Conservation (phyloP, 2,888 invertebrate genomes). For the Mimachlamys varia region DNA sequence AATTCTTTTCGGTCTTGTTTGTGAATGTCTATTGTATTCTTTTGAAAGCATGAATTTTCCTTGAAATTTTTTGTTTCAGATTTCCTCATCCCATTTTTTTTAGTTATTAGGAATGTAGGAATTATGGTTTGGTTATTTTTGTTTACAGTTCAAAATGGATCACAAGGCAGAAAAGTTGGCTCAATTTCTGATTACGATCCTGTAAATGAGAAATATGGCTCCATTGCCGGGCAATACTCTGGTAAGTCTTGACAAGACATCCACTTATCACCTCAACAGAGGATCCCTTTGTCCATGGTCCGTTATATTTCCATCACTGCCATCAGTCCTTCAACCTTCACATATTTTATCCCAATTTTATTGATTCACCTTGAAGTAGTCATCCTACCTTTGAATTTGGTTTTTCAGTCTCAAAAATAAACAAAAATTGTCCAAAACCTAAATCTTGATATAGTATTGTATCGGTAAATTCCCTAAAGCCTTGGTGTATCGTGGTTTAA, state of each 20-base stretch:
- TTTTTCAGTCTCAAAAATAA: not conserved
- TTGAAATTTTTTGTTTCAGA: not conserved
- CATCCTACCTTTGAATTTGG: not conserved
- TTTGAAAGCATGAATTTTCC: not conserved
- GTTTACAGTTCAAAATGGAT: constrained; percentile 38
- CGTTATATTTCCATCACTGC: not conserved
- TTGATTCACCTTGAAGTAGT: not conserved
- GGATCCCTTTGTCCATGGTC: not conserved
- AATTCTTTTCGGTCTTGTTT: not conserved
- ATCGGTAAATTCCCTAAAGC: not conserved
- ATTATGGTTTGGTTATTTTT: constrained; percentile 29
- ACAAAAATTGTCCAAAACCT: not conserved
- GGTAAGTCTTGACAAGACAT: not conserved
- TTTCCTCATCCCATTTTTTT: not conserved
- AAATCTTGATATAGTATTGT: not conserved
- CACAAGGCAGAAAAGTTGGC: constrained; percentile 64
- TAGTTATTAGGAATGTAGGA: not conserved
- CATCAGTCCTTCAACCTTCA: not conserved
- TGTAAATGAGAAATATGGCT: constrained; percentile 86
- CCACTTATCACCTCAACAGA: not conserved
- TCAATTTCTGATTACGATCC: constrained; percentile 95
- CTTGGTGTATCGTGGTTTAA: not conserved
- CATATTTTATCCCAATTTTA: not conserved
- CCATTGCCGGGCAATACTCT: constrained; percentile 58
- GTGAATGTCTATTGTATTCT: not conserved